Conservation (phyloP, 2,797 vertebrate species). For the Eremophila alpestris region DNA sequence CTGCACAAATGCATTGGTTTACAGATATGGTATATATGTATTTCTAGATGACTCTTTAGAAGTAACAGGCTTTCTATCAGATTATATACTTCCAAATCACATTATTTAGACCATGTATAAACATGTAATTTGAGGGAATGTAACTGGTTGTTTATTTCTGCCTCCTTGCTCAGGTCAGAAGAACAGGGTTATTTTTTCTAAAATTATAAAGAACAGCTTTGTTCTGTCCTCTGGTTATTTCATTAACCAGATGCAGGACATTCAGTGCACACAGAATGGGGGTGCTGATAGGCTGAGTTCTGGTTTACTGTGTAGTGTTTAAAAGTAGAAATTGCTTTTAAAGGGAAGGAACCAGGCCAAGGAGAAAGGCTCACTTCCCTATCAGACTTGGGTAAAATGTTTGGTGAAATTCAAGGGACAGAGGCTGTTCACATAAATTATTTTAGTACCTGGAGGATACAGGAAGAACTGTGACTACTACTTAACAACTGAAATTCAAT, state of each 20-base stretch:
- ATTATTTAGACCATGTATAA: background rate
- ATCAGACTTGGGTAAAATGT: background rate
- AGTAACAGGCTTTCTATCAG: background rate
- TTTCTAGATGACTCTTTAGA: background rate
- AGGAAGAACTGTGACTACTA: background rate
- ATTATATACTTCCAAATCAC: background rate
- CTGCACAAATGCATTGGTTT: background rate
- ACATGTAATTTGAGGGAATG: background rate
- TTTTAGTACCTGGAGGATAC: background rate
- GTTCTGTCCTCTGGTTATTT: background rate
- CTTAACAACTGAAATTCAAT: constrained; percentile 2
- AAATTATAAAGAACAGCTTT: background rate
- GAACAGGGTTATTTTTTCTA: background rate
- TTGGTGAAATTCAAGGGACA: background rate
- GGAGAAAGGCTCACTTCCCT: background rate
- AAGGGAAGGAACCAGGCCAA: background rate
- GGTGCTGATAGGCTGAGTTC: background rate
- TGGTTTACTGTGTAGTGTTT: background rate
- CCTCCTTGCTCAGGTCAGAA: background rate
- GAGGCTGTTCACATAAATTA: background rate
- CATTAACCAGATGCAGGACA: background rate
- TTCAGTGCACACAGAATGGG: background rate
- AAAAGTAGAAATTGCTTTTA: background rate
- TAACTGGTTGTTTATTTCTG: background rate
- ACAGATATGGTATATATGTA: background rate